Conservation (phyloP, 2,113 vertebrate species). For the Indri indri region DNA sequence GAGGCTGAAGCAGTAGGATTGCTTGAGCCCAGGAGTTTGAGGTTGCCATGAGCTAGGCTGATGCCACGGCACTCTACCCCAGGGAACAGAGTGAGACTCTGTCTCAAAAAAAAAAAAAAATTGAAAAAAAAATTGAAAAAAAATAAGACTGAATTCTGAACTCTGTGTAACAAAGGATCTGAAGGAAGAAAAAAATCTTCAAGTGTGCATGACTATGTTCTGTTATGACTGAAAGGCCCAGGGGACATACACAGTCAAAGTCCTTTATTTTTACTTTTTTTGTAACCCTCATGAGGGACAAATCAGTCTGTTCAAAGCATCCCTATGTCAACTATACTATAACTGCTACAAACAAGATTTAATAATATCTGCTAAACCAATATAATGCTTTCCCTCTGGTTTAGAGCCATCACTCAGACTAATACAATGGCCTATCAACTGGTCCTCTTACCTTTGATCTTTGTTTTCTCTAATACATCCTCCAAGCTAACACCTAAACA, state of each 20-base stretch:
- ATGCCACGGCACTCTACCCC: too few relatives aligned
- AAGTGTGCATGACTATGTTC: not conserved
- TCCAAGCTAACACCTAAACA: not conserved
- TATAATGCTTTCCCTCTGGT: not conserved
- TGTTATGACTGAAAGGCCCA: not conserved
- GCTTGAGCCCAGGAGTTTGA: too few relatives aligned
- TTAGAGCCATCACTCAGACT: not conserved
- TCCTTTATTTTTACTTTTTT: not conserved
- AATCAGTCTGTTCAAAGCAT: not conserved
- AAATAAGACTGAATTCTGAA: not conserved
- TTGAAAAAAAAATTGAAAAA: not conserved
- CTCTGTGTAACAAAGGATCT: not conserved
- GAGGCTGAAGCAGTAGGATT: too few relatives aligned
- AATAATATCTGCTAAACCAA: not conserved
- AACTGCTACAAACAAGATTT: not conserved
- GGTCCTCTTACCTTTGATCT: not conserved
- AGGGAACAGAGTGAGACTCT: too few relatives aligned
- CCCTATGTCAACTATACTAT: not conserved
- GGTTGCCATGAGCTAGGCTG: too few relatives aligned
- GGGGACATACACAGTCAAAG: not conserved
- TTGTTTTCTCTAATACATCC: not conserved
- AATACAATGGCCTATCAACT: not conserved
- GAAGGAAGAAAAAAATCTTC: not conserved
- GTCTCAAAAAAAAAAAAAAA: too few relatives aligned
- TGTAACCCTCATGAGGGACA: not conserved